Evolutionary conservation across 2,888 invertebrate species (phyloP).

Genomic region (Ennomos quercinarius): DNA sequence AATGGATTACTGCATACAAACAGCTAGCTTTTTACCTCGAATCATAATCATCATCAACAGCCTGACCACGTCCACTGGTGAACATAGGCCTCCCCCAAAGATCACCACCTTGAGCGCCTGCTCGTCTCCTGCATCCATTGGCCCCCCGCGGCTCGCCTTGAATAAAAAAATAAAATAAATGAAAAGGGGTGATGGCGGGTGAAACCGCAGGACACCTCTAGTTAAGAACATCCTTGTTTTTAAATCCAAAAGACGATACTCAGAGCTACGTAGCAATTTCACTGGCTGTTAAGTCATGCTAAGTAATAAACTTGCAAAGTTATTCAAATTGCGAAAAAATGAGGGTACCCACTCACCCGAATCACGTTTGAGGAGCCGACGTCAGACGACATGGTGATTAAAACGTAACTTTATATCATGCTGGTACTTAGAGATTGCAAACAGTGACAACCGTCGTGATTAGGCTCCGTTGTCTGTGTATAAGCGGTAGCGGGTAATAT

Average conservation of each 20-base stretch:
- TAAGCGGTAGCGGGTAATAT: slow-evolving; percentile 35
- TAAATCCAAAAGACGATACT: slow-evolving; percentile 10
- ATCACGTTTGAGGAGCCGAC: slow-evolving; percentile 45
- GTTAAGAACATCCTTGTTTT: neutral
- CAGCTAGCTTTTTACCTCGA: neutral
- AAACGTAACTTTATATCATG: slow-evolving; percentile 62
- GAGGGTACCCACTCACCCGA: slow-evolving; percentile 22
- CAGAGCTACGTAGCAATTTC: slow-evolving; percentile 14
- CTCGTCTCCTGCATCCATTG: too few relatives aligned
- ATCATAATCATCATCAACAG: too few relatives aligned
- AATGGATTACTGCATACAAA: neutral
- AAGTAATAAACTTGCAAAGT: slow-evolving; percentile 18
- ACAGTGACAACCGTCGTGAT: slow-evolving; percentile 44
- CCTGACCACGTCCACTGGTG: too few relatives aligned
- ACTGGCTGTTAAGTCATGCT: slow-evolving; percentile 9
- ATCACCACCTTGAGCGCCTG: too few relatives aligned
- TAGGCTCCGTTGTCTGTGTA: slow-evolving; percentile 16
- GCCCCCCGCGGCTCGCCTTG: too few relatives aligned
- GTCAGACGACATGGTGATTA: slow-evolving; percentile 56
- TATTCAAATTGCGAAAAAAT: slow-evolving; percentile 23
- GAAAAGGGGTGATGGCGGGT: too few relatives aligned
- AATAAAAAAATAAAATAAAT: too few relatives aligned
- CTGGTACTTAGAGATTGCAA: slow-evolving; percentile 50
- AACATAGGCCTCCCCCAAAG: too few relatives aligned
- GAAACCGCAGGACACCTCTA: too few relatives aligned